Base-by-base conservation (phyloP, 2,797 vertebrate species). In the Nannoperca australis region DNA sequence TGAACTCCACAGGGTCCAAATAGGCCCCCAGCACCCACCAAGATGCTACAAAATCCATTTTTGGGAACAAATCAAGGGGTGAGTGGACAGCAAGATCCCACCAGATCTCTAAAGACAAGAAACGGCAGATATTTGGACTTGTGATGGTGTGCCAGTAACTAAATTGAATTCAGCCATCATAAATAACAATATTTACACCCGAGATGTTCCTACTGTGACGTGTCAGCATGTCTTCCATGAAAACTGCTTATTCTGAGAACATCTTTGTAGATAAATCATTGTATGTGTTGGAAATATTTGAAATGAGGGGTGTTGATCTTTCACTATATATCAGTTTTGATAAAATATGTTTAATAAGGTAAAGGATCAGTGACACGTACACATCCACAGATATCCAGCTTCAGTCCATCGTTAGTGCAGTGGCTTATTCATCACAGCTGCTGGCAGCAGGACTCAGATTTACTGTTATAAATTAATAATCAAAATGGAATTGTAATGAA, bases 401-500 rank as follows among this genome's bases (percentile, higher is more conserved):
- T 50, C 67, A 54, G 5, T 66, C 40, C n/a, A 32, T 14, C 53
- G 30, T 79, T 36, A 49, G n/a, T 40, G 63, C n/a, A 38, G 7
- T 45, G 34, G 64, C 59, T 70, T 42, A 75, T 42, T 42, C 30
- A 15, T 7, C 34, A 50, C n/a, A 75, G 15, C 22, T 44, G 34
- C 14, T 24, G 8, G 22, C 49, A 53, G 72, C 36, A 1, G 44
- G 15, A 17, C 7, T 71, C 63, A 20, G 2, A n/a, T 73, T 55
- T 50, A 81, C 68, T 78, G 68, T 50, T 78, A 14, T 49, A 38
- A 72, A 75, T 76, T 38, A 62, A 81, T 72, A 54, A 77, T 32
- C 18, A 70, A 51, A 50, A 70, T 40, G 36, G 18, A 38, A 54
- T 50, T 8, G 44, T 49, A 44, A 30, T 30, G 54, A 62, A 58